Evolutionary conservation across 2,888 invertebrate genomes (phyloP).

Genomic region (Drosophila anceps): DNA sequence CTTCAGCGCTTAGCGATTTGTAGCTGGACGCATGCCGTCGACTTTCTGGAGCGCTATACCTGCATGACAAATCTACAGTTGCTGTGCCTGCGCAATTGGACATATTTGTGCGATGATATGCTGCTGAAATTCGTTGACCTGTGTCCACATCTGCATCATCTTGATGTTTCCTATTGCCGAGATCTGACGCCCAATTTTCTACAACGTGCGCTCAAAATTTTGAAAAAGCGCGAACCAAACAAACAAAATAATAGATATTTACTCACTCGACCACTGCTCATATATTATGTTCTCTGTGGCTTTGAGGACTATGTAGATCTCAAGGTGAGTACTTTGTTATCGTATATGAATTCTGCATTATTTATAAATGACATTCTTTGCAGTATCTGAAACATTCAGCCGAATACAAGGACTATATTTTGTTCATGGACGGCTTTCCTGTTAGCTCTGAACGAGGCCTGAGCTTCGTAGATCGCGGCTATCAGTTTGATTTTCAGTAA

Average conservation of each 20-base stretch:
- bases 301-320: conserved; percentile 73
- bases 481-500: conserved; percentile 78
- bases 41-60: conserved; percentile 65
- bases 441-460: conserved; percentile 75
- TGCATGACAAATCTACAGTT: conserved; percentile 69
- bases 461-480: conserved; percentile 81
- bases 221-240: conserved; percentile 53
- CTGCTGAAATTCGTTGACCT: conserved; percentile 67
- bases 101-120: conserved; percentile 61
- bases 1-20: conserved; percentile 76
- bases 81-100: conserved; percentile 73
- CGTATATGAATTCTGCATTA: background rate
- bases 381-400: conserved; percentile 67
- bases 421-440: conserved; percentile 73
- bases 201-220: conserved; percentile 54
- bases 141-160: conserved; percentile 72
- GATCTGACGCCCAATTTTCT: conserved; percentile 67
- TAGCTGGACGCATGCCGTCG: conserved; percentile 68
- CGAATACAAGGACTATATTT: conserved; percentile 62
- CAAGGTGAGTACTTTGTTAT: conserved; percentile 38
- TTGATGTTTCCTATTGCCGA: conserved; percentile 79
- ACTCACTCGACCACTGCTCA: conserved; percentile 48
- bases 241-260: conserved; percentile 49
- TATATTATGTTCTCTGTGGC: conserved; percentile 74
- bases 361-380: conserved; percentile 6